Evolutionary conservation across 2,797 vertebrate species (phyloP), one percentile per base, ranked within the genome.

Genomic region (Melanotaenia boesemani): DNA sequence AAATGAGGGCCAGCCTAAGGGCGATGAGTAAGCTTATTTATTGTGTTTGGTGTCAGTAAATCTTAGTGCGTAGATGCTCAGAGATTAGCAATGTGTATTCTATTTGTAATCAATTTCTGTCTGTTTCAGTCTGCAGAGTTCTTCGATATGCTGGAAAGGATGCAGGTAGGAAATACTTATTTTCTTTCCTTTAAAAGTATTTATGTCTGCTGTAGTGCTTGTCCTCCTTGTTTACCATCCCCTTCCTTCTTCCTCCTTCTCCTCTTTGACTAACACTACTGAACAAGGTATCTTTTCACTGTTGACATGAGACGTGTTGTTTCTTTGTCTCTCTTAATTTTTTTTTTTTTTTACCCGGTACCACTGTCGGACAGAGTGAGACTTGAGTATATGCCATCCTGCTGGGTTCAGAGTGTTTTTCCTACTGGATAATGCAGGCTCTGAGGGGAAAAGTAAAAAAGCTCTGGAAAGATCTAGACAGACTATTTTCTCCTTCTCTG

Each of bases 141-240:
- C 95, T 99, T 99, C 58, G 97, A 98, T 80, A 99, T 99, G 97
- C 93, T 99, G 95, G 98, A 99, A 88, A 97, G 95, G 87, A 98
- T 99, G 97, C 97, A 97, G 97, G 98, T 99, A 94, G 92, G 93
- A 80, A 1, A 41, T n/a, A 16, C 24, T 62, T 13, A 24, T 62
- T 37, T 56, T 57, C 63, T 41, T 76, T 67, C 11, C 28, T 39
- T 1, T 63, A 2, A 30, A 57, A 52, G 20, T 1, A 11, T 15
- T 71, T 41, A 55, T 22, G 28, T 32, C 9, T n/a, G 2, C 24
- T 48, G 1, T 39, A 10, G 37, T 39, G 24, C 22, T 54, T 52
- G 18, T 56, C 9, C 26, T 1, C 54, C 0, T 2, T 63, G 7
- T 54, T 2, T 61, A 3, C 0, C 36, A 1, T 54, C 18, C 2